Evolutionary conservation across 2,113 vertebrate genomes (phyloP).

Genomic region (Chaetodon auriga): DNA sequence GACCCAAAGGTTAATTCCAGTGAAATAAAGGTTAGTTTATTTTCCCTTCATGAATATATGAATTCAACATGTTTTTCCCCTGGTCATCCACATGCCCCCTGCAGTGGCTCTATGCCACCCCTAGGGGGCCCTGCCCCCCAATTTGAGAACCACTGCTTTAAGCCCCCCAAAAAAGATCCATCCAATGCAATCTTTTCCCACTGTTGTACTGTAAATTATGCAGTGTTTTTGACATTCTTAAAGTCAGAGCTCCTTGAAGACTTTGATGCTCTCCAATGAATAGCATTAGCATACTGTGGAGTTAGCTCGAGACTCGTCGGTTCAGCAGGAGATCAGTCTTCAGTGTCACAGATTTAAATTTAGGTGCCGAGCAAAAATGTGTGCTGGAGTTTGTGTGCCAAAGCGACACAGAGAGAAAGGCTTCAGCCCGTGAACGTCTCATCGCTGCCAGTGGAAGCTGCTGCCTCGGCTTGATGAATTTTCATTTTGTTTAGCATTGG

Average conservation of each 20-base stretch:
- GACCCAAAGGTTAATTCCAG: no score
- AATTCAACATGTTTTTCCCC: no score
- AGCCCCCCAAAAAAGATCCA: not conserved
- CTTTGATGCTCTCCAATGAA: slow-evolving; percentile 70
- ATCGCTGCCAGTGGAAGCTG: slow-evolving; percentile 31
- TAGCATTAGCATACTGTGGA: slow-evolving; percentile 67
- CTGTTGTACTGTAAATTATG: slow-evolving; percentile 42
- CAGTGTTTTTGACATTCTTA: slow-evolving; percentile 29
- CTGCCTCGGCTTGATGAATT: slow-evolving; percentile 38
- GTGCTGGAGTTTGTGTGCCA: slow-evolving; percentile 56
- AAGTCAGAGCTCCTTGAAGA: slow-evolving; percentile 61
- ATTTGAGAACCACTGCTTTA: no score
- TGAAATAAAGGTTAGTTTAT: no score
- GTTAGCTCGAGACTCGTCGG: slow-evolving; percentile 40
- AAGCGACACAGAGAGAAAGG: slow-evolving; percentile 47
- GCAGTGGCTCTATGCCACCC: no score
- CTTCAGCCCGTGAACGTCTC: slow-evolving; percentile 52
- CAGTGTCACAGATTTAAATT: slow-evolving; percentile 69
- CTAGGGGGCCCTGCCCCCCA: no score
- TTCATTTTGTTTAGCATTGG: slow-evolving; percentile 16
- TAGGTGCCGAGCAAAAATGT: slow-evolving; percentile 58
- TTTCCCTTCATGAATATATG: no score
- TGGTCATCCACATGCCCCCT: no score
- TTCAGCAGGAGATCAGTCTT: slow-evolving; percentile 67
- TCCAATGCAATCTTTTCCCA: slow-evolving; percentile 15